phyloP scores from a whole-genome alignment of 1,140 invertebrate species.

The Megathymus violae region DNA sequence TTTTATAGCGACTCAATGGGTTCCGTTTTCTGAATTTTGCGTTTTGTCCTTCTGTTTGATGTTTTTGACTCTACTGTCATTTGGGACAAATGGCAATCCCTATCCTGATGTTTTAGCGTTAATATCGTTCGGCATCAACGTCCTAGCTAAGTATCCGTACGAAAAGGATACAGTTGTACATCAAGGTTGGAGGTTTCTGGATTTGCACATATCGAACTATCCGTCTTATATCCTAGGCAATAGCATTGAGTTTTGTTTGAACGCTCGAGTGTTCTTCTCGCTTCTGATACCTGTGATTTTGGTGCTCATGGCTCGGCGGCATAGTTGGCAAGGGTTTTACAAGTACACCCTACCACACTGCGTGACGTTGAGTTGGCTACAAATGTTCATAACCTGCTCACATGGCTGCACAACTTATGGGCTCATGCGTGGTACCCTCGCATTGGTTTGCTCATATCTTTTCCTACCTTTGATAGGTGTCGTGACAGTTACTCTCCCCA shows the following conservation, averaged over 20 bases:
- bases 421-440: slow-evolving; percentile 89
- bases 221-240: slow-evolving; percentile 91
- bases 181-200: slow-evolving; percentile 91
- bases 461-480: slow-evolving; percentile 91
- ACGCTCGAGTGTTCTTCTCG: slow-evolving; percentile 91
- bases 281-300: slow-evolving; percentile 90
- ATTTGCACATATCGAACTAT: slow-evolving; percentile 91
- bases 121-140: slow-evolving; percentile 91
- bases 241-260: slow-evolving; percentile 93
- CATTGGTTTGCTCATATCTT: slow-evolving; percentile 89
- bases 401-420: slow-evolving; percentile 92
- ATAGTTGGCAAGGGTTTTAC: slow-evolving; percentile 91
- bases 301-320: slow-evolving; percentile 88
- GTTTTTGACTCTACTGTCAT: slow-evolving; percentile 89
- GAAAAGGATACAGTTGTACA: slow-evolving; percentile 91
- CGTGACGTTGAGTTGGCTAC: slow-evolving; percentile 93
- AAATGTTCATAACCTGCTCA: slow-evolving; percentile 91
- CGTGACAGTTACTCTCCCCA: slow-evolving; percentile 88
- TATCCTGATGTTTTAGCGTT: slow-evolving; percentile 89
- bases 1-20: slow-evolving; percentile 89
- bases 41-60: slow-evolving; percentile 89
- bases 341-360: slow-evolving; percentile 92
- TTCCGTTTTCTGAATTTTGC: slow-evolving; percentile 92
- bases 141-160: slow-evolving; percentile 93
- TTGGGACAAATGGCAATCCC: slow-evolving; percentile 84